Base-by-base conservation (phyloP, 1,140 invertebrate species). In the Copidosoma floridanum region DNA sequence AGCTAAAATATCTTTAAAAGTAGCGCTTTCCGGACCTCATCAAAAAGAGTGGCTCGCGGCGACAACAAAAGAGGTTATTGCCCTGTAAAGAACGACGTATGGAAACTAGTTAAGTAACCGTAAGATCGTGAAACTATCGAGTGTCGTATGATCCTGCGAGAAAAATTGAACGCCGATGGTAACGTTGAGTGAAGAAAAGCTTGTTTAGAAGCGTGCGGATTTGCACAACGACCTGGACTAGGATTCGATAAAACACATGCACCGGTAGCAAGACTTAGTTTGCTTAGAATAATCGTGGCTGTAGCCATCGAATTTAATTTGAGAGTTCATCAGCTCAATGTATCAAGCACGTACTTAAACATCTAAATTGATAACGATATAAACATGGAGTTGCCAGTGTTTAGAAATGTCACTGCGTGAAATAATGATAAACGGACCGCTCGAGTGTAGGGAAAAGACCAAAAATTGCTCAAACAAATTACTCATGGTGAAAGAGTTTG, bases 161-260 rank as follows among this genome's bases (percentile, higher is more conserved):
- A 60, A 23, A 65, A 65, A 55, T 56, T 54, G 1, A 16, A 63
- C 21, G 27, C 41, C 18, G 48, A 63, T 20, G 60, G 64, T n/a
- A 53, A 24, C 1, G 11, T 57, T 3, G 37, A 56, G 16, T 14
- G 53, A 1, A 60, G 58, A 37, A 65, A 66, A 48, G 65, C 44
- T 8, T 12, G 29, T 6, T 12, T 32, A 8, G 29, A 8, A 51
- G n/a, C 26, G 57, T 0, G 53, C 55, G 41, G 18, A 2, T 32
- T 32, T 32, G 12, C 29, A 8, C 68, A 65, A 52, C 29, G 27
- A 7, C 27, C 40, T 10, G 67, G 63, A 2, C 23, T 70, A 14
- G 61, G 69, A 37, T 70, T 8, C 29, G 43, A 47, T 3, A 65
- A 70, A 26, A 58, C 64, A 1, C 66, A 61, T 44, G 64, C 66